Evolutionary conservation across 2,113 vertebrate species (phyloP).

Genomic region (Sebastes fasciatus): DNA sequence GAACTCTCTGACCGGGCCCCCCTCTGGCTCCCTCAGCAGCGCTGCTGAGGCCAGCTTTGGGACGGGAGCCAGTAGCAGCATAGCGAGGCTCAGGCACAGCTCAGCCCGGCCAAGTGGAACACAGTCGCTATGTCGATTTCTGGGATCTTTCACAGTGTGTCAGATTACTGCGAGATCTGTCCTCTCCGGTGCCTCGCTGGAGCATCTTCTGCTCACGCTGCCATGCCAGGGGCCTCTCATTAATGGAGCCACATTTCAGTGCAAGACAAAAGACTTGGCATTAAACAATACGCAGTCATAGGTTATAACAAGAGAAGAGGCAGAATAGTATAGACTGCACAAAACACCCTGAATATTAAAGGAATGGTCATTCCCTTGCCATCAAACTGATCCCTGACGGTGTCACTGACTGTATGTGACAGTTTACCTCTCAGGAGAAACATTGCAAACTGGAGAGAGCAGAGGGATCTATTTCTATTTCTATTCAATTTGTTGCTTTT

Average conservation of each 20-base stretch:
- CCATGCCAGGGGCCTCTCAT: slow-evolving; percentile 36
- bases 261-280: slow-evolving; percentile 16
- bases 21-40: slow-evolving; percentile 62
- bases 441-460: neutral
- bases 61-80: slow-evolving; percentile 69
- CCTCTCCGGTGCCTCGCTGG: slow-evolving; percentile 28
- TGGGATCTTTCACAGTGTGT: slow-evolving; percentile 70
- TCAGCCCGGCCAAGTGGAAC: slow-evolving; percentile 73
- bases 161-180: slow-evolving; percentile 63
- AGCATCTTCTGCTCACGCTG: slow-evolving; percentile 48
- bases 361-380: neutral
- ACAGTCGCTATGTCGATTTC: slow-evolving; percentile 73
- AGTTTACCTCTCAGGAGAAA: neutral
- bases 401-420: neutral
- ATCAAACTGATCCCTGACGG: neutral
- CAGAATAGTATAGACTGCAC: neutral
- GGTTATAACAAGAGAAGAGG: neutral
- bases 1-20: slow-evolving; percentile 78
- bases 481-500: slow-evolving; percentile 15
- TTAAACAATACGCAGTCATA: slow-evolving; percentile 22
- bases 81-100: slow-evolving; percentile 58
- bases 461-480: slow-evolving; percentile 12
- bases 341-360: neutral
- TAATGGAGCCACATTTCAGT: slow-evolving; percentile 34
- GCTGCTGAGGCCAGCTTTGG: slow-evolving; percentile 72